Base-by-base conservation (phyloP, 2,113 vertebrate genomes). In the Lonchura striata region DNA sequence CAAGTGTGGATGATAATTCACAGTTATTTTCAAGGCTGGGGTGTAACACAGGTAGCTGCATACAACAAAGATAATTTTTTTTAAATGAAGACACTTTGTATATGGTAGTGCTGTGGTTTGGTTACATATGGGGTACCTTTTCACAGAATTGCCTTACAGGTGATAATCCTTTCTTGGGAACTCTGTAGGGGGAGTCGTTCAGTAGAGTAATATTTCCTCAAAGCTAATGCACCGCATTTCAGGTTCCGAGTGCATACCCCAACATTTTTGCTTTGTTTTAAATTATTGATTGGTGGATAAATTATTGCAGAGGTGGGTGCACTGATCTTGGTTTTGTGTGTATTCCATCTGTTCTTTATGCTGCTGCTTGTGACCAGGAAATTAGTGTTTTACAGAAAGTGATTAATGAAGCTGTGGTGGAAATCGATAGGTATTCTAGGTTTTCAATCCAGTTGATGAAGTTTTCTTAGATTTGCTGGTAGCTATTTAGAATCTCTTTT, bases 311-410 rank as follows among this genome's bases (percentile, higher is more conserved):
- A 52, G 2, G 15, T 28, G 49, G 31, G 6, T 72, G 44, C 37
- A 41, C 28, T 52, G 33, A 28, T 47, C 57, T 39, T 92, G 25
- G 19, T 61, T 81, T 63, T 66, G 10, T 57, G 18, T 50, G 17
- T 46, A 39, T 78, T 75, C 44, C 50, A 15, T 53, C 30, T 72
- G 24, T 39, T 82, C 46, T 69, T 87, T 27, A 56, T 49, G 44
- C 57, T 74, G 31, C 37, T 86, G 42, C 20, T n/a, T 86, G 75
- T 65, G 63, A 80, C 28, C 47, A 64, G 53, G n/a, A 95, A 88
- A 92, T 90, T 33, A 74, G 15, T 56, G 63, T 72, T 90, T 83
- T 54, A 86, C 46, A 82, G 37, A 69, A 83, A 90, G n/a, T 49
- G 71, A 86, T 80, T 83, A 86, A 92, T 69, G 88, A 85, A 76